Evolutionary conservation across 1,140 invertebrate genomes (phyloP), one percentile per base, ranked within the genome.

Genomic region (Pseudomyrmex cubaensis): DNA sequence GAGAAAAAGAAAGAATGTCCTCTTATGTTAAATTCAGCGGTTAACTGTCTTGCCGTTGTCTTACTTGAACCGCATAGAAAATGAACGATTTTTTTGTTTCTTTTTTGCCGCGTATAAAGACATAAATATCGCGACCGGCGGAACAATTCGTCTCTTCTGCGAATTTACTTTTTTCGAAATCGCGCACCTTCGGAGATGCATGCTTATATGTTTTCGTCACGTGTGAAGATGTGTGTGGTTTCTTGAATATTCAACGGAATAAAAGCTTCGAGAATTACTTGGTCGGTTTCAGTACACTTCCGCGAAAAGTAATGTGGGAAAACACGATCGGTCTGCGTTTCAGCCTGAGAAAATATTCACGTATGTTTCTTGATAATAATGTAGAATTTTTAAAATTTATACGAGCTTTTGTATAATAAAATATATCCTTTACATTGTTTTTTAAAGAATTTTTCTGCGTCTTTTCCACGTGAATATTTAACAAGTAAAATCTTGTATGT

Each of bases 11-110:
- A 25, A 46, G 17, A 70, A 70, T 52, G 35, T 64, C 85, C 85
- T 82, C 87, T 87, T 85, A 72, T 70, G 75, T 56, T 69, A 75
- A 82, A 90, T 90, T 69, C 85, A 67, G 73, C 85, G 63, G 73
- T 90, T 87, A 87, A 87, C 75, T 62, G 83, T 82, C 66, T 82
- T 54, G 17, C 17, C 25, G 46, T 13, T 64, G 62, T 83, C 56
- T 83, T 88, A 73, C 77, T 77, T 66, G 67, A 15, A 25, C 25
- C 64, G 70, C 73, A 84, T 87, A 64, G 88, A 46, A 87, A 87
- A 83, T 82, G 78, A 73, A 50, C 48, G 50, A 46, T 80, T 66
- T 48, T 87, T 35, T 89, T 85, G 69, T 80, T 22, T 83, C 64
- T 64, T 64, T 72, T 82, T 83, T 69, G 75, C 64, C 46, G 25